phyloP scores from a whole-genome alignment of 2,113 vertebrate species.

The Catharus bicknelli region DNA sequence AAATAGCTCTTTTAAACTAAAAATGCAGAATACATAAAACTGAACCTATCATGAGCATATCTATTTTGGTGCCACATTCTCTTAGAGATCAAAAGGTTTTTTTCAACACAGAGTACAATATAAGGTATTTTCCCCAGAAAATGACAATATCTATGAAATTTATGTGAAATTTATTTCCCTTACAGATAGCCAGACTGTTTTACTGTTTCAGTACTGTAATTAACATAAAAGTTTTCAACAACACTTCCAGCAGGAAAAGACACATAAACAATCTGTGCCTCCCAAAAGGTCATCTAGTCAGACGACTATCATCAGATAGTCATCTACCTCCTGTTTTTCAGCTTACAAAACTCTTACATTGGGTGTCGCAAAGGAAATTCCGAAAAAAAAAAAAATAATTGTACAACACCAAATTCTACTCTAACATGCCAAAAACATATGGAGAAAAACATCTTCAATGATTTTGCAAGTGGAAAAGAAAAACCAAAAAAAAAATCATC shows the following conservation, averaged over 20 bases:
- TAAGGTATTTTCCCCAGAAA: neutral
- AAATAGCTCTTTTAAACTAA: neutral
- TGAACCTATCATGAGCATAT: neutral
- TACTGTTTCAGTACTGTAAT: neutral
- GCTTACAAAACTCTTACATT: neutral
- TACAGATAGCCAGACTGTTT: neutral
- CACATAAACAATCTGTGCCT: neutral
- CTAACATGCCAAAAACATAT: neutral
- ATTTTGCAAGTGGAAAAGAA: neutral
- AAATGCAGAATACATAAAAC: neutral
- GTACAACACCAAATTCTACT: neutral
- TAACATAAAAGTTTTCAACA: neutral
- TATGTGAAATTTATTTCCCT: neutral
- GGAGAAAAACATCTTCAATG: neutral
- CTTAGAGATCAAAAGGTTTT: neutral
- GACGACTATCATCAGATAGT: neutral
- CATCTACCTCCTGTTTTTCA: neutral
- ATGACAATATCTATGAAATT: neutral
- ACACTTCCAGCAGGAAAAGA: neutral
- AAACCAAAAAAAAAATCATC: fast-evolving
- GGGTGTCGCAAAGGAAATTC: neutral
- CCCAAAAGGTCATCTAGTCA: neutral
- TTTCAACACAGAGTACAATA: neutral
- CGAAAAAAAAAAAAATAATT: neutral
- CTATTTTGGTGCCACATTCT: neutral